Percentiles rank a stretch among this genome's conserved stretches.
phyloP scores from a whole-genome alignment of 2,888 invertebrate species.

The Tiphia femorata region DNA sequence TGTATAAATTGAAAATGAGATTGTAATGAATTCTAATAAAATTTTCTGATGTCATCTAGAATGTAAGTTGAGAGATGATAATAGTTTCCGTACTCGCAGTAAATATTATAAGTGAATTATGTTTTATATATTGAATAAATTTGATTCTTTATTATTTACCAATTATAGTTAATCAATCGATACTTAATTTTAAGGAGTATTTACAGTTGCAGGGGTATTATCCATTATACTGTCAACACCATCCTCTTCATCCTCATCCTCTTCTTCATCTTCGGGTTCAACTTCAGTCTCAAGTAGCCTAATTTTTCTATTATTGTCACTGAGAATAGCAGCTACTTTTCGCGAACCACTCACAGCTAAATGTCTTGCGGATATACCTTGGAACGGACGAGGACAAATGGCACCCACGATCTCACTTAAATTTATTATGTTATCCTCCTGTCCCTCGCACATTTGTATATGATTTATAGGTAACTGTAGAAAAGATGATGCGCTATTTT shows the following conservation, averaged over 20 bases:
- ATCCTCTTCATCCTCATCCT: conserved; percentile 72
- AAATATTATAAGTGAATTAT: too few relatives aligned
- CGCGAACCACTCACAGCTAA: conserved; percentile 89
- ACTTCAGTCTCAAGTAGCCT: conserved; percentile 93
- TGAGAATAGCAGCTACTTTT: conserved; percentile 87
- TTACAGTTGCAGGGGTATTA: conserved; percentile 33
- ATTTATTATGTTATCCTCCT: conserved; percentile 40
- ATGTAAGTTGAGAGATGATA: too few relatives aligned
- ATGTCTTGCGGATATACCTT: conserved; percentile 67
- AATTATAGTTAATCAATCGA: not conserved
- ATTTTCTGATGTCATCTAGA: too few relatives aligned
- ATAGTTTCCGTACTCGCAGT: too few relatives aligned
- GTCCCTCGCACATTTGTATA: conserved; percentile 17
- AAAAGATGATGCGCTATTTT: conserved; percentile 55
- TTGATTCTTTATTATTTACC: not conserved
- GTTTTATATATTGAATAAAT: not conserved
- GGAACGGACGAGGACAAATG: conserved; percentile 57
- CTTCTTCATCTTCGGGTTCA: conserved; percentile 92
- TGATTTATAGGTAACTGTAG: conserved; percentile 58
- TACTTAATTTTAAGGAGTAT: conserved; percentile 18
- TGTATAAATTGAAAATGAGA: too few relatives aligned
- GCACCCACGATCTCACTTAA: conserved; percentile 55
- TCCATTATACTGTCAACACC: conserved; percentile 46
- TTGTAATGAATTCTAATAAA: too few relatives aligned
- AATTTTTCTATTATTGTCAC: conserved; percentile 84